Evolutionary conservation across 2,888 invertebrate species (phyloP).

Genomic region (Salticus scenicus): DNA sequence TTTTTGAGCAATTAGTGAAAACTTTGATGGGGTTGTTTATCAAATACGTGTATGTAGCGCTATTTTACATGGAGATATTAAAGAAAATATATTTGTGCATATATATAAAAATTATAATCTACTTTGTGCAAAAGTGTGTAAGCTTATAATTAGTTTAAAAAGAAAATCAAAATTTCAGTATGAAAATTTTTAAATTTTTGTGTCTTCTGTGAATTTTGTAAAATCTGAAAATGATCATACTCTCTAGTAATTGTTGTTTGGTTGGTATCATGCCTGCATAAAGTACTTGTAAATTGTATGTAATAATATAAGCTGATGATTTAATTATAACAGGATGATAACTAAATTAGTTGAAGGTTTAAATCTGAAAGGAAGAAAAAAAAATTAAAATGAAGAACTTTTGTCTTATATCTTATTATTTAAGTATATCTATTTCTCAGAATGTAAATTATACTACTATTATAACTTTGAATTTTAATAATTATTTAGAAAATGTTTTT

Average conservation of each 20-base stretch:
- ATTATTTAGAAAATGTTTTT: conserved; percentile 1
- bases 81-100: neutral
- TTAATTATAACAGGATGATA: too few relatives aligned
- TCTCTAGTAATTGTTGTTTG: too few relatives aligned
- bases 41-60: conserved; percentile 8
- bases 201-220: too few relatives aligned
- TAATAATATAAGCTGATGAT: neutral
- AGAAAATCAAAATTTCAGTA: neutral
- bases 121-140: neutral
- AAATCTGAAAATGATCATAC: neutral
- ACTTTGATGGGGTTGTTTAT: neutral
- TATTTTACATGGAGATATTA: neutral
- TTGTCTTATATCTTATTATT: neutral
- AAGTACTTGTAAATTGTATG: neutral
- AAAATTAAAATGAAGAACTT: neutral
- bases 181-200: neutral
- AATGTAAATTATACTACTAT: neutral
- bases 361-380: neutral
- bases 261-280: too few relatives aligned
- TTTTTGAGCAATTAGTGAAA: too few relatives aligned
- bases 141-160: neutral
- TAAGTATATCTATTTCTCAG: neutral
- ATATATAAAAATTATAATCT: neutral
- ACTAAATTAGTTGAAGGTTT: neutral
- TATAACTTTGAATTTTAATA: too few relatives aligned